Base-by-base conservation (phyloP, 2,888 invertebrate species). In the Euproctis similis region DNA sequence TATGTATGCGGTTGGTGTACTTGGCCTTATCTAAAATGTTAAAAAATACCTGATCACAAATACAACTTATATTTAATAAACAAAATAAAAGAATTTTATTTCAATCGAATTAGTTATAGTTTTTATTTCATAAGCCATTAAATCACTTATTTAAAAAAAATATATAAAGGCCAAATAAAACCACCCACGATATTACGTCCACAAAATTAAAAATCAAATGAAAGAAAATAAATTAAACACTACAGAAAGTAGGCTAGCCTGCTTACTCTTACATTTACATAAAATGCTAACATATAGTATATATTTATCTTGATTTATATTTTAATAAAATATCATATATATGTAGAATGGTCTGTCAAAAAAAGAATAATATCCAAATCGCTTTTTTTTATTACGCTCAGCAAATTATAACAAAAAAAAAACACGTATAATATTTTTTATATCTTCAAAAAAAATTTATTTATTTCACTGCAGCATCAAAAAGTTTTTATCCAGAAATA, bases 201-300 rank as follows among this genome's bases (percentile, higher is more conserved):
- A 26, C 46, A 51, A 26, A 39, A 20, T 42, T 38, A 47, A 46
- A 53, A 48, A 33, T 39, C 32, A 41, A 42, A 20, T 39, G 34
- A 39, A 39, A 42, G 31, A 43, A 37, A 29, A 39, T 46, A 52
- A 51, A 23, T 43, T 41, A 48, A 28, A 23, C 42, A 31, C 54
- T 54, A 59, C 30, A 33, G 34, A 45, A 36, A 39, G 47, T 55
- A 54, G 52, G 46, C 51, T 57, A 61, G 51, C 53, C 50, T 34
- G 42, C 33, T 39, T 35, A 50, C 38, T 51, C 52, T 56, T 58
- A 60, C 39, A 35, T 47, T 50, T 50, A 52, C 53, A 58, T 44
- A 55, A 53, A 57, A 53, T 58, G 58, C 58, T 58, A 56, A 61
- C 58, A 59, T 60, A 55, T 55, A 57, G 53, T 53, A 59, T 53